Evolutionary conservation across 2,888 invertebrate genomes (phyloP).

Genomic region (Drosophila meridiana): DNA sequence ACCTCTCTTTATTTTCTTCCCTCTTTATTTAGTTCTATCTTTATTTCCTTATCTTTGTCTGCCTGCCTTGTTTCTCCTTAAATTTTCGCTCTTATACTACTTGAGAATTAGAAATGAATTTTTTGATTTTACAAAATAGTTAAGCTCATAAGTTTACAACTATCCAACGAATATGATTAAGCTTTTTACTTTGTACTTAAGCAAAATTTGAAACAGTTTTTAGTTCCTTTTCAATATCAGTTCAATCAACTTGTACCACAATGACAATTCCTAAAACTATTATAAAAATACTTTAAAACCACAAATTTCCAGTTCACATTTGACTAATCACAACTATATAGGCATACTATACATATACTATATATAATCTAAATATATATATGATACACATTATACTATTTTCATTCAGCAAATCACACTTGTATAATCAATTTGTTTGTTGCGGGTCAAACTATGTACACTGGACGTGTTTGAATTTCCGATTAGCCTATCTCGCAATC

Average conservation of each 20-base stretch:
- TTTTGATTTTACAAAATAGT: no score
- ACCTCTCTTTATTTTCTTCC: background rate
- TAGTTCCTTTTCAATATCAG: background rate
- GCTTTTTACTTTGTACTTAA: no score
- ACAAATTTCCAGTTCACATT: background rate
- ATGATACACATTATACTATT: slow-evolving; percentile 18
- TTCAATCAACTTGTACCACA: background rate
- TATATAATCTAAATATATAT: slow-evolving; percentile 2
- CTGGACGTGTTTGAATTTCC: slow-evolving; percentile 32
- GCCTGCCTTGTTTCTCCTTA: background rate
- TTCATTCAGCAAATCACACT: slow-evolving; percentile 48
- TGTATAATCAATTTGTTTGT: slow-evolving; percentile 32
- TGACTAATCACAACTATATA: background rate
- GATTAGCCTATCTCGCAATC: slow-evolving; percentile 25
- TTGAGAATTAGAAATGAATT: background rate
- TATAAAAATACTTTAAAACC: background rate
- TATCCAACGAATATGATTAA: no score
- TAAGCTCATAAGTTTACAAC: no score
- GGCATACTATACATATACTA: background rate
- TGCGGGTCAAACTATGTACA: slow-evolving; percentile 13
- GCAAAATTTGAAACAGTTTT: background rate
- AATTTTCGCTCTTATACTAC: background rate
- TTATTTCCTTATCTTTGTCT: no score
- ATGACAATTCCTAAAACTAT: background rate
- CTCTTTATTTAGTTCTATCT: background rate